Conservation (phyloP, 2,113 vertebrate species). For the Podilymbus podiceps region DNA sequence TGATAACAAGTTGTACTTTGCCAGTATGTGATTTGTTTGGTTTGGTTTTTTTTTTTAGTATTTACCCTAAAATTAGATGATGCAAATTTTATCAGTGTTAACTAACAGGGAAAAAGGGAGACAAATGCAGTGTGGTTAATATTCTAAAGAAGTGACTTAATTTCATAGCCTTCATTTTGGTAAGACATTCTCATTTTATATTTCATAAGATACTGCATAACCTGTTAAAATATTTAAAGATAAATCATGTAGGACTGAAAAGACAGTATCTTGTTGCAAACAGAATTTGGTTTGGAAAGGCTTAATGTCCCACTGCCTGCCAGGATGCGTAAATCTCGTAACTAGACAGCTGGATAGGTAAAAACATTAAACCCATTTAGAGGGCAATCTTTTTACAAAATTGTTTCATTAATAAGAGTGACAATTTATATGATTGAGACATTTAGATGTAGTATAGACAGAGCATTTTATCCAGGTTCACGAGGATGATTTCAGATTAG, state of each 20-base stretch:
- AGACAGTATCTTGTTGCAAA: conserved; percentile 67
- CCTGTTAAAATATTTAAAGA: conserved; percentile 70
- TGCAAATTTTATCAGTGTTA: conserved; percentile 57
- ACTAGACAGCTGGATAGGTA: conserved; percentile 65
- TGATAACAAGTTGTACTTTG: not conserved
- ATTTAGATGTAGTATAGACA: conserved; percentile 66
- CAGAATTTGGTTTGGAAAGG: conserved; percentile 64
- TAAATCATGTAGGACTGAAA: conserved; percentile 67
- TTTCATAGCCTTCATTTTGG: conserved; percentile 62
- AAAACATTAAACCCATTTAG: conserved; percentile 71
- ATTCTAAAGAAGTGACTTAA: conserved; percentile 63
- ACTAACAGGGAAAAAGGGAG: not conserved
- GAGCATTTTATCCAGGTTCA: conserved; percentile 61
- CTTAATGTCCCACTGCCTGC: conserved; percentile 53
- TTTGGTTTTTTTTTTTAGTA: not conserved
- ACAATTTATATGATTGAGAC: conserved; percentile 74
- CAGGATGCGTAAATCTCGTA: conserved; percentile 56
- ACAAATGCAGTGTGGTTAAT: conserved; percentile 47
- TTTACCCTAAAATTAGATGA: conserved; percentile 49
- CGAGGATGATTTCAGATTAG: conserved; percentile 46
- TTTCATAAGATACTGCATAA: conserved; percentile 66
- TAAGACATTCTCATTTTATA: conserved; percentile 59
- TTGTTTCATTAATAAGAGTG: conserved; percentile 76
- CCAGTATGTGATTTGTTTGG: not conserved
- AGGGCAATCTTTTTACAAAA: conserved; percentile 72